Evolutionary conservation across 2,797 vertebrate genomes (phyloP).

Genomic region (Coregonus ussuriensis): DNA sequence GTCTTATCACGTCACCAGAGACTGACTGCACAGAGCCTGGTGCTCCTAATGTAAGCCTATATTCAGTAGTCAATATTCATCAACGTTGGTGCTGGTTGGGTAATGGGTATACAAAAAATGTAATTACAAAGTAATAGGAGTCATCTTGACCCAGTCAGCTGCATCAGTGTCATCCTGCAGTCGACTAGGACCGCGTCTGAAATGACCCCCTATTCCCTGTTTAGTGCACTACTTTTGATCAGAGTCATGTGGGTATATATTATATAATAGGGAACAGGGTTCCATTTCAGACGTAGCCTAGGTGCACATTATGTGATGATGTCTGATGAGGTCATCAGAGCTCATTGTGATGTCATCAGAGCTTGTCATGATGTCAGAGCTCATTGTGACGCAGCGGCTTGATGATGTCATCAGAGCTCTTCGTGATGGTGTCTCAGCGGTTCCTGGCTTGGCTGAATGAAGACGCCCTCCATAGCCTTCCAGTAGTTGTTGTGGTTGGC

Average conservation of each 20-base stretch:
- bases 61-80: background rate
- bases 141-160: too few species aligned
- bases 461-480: conserved; percentile 95
- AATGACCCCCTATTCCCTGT: background rate
- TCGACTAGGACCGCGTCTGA: background rate
- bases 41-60: too few species aligned
- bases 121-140: too few species aligned
- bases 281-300: background rate
- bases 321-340: background rate
- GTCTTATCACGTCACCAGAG: too few species aligned
- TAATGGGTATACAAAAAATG: background rate
- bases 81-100: background rate
- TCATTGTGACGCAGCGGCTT: too few species aligned
- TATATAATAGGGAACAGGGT: background rate
- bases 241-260: background rate
- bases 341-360: conserved; percentile 59
- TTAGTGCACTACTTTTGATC: background rate
- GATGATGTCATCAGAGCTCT: conserved; percentile 58
- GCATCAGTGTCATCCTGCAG: background rate
- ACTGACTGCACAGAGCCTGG: too few species aligned
- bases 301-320: background rate
- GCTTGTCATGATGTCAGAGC: conserved; percentile 56
- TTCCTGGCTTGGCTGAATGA: conserved; percentile 86
- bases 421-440: conserved; percentile 4
- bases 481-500: conserved; percentile 88